Evolutionary conservation across 2,797 vertebrate genomes (phyloP), one percentile per base, ranked within the genome.

Genomic region (Acomys russatus): DNA sequence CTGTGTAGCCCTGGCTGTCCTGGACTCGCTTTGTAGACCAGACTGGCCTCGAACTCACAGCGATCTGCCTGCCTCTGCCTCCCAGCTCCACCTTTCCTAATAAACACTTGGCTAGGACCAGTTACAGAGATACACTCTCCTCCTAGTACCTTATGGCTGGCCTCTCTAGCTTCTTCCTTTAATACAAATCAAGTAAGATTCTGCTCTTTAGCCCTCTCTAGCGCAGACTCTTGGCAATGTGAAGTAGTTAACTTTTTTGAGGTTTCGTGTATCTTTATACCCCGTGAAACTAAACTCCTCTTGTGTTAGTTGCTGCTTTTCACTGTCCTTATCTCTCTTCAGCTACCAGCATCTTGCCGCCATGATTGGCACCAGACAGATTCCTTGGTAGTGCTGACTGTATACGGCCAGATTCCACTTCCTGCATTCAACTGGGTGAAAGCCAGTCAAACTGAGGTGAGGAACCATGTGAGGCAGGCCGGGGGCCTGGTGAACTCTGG

Each of bases 361-460:
- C 98, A 99, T 33, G 99, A 99, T 97, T 99, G 99, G 99, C 99
- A 99, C 96, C 99, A 99, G 97, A 99, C 99, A 6, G 98, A 98
- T 94, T 99, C 97, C 35, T 98, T 98, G 30, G 98, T 99, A 1
- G 99, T 99, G 38, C 97, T 99, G 56, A 99, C 99, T 0, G 95
- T 99, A 94, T 99, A 99, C 17, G 99, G 99, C 98, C 99, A 99
- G 97, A 99, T 99, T 44, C 97, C 99, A 33, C 98, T 99, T 95
- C 99, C 99, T 0, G 95, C 99, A 1, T 97, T 99, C 51, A 99
- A 98, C 95, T 98, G 96, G 0, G 98, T 99, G 76, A 99, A 99
- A 87, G 99, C 99, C 80, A 99, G 99, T 97, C 97, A 97, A 87
- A 99, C 99, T 0, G 83, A 98, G 99, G 99, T 99, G 98, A 99